Base-by-base conservation (phyloP, 2,113 vertebrate species). In the Cepphus grylle region DNA sequence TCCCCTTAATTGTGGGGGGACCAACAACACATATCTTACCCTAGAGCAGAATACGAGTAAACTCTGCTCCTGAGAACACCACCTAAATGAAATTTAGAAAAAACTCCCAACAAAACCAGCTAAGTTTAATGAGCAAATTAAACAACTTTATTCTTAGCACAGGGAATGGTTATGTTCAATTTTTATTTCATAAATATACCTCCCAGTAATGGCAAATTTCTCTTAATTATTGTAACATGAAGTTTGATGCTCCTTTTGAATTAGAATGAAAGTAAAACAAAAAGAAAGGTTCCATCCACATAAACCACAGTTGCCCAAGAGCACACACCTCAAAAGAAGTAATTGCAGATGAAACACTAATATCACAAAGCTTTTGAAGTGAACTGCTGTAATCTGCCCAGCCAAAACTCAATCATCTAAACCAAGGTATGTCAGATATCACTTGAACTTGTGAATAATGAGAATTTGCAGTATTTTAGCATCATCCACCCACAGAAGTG, bases 361-460 rank as follows among this genome's bases (percentile, higher is more conserved):
- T 50, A 6, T 12, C 45, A n/a, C 74, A 88, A 36, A 45, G 62
- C 10, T 78, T 36, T 45, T 30, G 58, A 59, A 63, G 11, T 29
- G 19, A 81, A 34, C 26, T 73, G 59, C 69, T 87, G 49, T 4
- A 17, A 81, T 22, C 22, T 55, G 47, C 58, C 59, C 45, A 73
- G 74, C 17, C 56, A 42, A 22, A 90, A 63, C 11, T 26, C 20
- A 52, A 50, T 4, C 45, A 63, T 45, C 29, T 70, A 49, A 65
- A 56, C 23, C 42, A n/a, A 74, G 16, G 4, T 20, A 25, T 6
- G 21, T 7, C 63, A 78, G 73, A 15, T 2, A 2, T 25, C 47
- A 55, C 5, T 3, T 32, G 36, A 53, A 59, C 34, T 52, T 0
- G 0, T 9, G 16, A 83, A 12, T 7, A 55, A 82, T 0, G 0